Evolutionary conservation across 64 coral and sea anemone species (phyloP).

Genomic region (Dendrophyllia cribrosa): DNA sequence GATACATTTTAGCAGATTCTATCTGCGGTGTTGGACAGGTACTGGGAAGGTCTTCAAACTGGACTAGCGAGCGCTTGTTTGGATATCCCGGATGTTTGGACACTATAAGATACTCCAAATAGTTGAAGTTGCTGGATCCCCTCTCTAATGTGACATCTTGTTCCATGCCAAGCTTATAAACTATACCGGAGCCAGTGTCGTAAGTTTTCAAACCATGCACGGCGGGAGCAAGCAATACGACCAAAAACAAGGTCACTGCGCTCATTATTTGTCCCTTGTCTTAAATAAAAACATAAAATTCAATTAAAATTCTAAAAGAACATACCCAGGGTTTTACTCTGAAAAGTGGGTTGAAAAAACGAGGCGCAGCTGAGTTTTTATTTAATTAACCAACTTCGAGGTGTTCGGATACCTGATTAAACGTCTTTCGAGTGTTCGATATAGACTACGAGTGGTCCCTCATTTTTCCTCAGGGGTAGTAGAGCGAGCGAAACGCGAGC

Average conservation of each 20-base stretch:
- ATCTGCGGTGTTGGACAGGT: neutral
- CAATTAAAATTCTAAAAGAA: too few relatives aligned
- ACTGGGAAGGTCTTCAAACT: conserved; percentile 65
- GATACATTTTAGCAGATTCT: conserved; percentile 36
- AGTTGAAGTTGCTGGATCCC: neutral
- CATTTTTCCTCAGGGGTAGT: too few relatives aligned
- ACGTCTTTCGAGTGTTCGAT: too few relatives aligned
- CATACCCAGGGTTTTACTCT: too few relatives aligned
- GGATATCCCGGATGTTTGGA: conserved; percentile 45
- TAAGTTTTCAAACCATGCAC: neutral
- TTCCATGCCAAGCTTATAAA: conserved; percentile 30
- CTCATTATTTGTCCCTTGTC: neutral
- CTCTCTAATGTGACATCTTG: conserved; percentile 67
- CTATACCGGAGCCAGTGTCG: conserved; percentile 31
- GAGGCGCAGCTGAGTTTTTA: too few relatives aligned
- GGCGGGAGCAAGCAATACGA: neutral
- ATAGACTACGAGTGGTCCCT: too few relatives aligned
- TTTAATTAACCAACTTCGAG: too few relatives aligned
- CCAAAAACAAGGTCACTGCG: neutral
- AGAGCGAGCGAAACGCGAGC: too few relatives aligned
- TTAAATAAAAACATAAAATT: neutral
- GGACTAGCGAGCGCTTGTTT: conserved; percentile 73
- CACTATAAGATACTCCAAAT: conserved; percentile 31
- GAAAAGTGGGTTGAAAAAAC: too few relatives aligned
- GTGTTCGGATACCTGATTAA: too few relatives aligned